These are phyloP conservation scores for Galago senegalensis DNA, from an alignment of 2,797 vertebrate species.

Conservation along the genomic window DNA sequence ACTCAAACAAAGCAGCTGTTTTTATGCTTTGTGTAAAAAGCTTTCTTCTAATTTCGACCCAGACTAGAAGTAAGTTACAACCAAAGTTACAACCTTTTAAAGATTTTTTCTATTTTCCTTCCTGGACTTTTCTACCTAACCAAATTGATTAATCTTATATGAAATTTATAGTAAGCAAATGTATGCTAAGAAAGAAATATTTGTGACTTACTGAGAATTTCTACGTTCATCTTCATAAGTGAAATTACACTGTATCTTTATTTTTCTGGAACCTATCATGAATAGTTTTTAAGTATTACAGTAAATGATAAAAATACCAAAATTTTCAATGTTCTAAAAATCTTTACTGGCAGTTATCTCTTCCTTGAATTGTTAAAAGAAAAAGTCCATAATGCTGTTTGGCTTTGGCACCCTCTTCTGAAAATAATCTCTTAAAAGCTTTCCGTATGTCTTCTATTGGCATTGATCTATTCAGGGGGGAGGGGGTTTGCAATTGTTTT, in stretches of 20 bases:
- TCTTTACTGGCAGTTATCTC: not conserved
- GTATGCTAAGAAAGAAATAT: not conserved
- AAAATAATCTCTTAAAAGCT: slow-evolving; percentile 48
- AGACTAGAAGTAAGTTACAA: slow-evolving; percentile 46
- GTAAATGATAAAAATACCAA: slow-evolving; percentile 21
- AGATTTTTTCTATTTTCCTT: not conserved
- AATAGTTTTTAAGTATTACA: not conserved
- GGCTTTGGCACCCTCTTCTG: not conserved
- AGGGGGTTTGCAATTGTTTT: not conserved
- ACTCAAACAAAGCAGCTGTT: slow-evolving; percentile 68
- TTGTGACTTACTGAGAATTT: slow-evolving; percentile 39
- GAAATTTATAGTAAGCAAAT: slow-evolving; percentile 57
- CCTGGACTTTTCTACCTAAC: not conserved
- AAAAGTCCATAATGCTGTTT: not conserved
- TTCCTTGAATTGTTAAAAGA: slow-evolving; percentile 60
- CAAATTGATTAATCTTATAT: not conserved
- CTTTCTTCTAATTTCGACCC: not conserved
- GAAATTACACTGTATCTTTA: slow-evolving; percentile 66
- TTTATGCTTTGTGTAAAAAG: slow-evolving; percentile 38
- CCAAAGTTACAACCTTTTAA: not conserved
- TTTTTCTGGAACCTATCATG: slow-evolving; percentile 50
- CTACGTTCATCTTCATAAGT: slow-evolving; percentile 26
- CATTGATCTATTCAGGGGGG: not conserved
- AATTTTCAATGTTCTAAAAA: slow-evolving; percentile 23
- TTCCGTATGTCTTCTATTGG: not conserved